Conservation (phyloP, 2,888 invertebrate genomes). For the Junonia oenone region DNA sequence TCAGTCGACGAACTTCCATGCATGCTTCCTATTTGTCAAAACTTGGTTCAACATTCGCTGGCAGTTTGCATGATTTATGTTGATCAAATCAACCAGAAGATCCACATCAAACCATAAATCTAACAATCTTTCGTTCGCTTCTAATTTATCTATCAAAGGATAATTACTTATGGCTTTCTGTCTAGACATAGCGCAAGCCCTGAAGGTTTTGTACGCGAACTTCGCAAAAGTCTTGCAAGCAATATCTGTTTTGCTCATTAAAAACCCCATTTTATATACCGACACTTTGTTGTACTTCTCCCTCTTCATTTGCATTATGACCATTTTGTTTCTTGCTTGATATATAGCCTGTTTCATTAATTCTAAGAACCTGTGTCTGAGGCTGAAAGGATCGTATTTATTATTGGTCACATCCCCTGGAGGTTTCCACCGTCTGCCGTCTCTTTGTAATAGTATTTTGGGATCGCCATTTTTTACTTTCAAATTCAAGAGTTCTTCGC, state of each 20-base stretch:
- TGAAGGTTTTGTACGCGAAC: constrained; percentile 32
- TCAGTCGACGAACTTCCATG: constrained; percentile 40
- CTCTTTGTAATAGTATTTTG: constrained; percentile 25
- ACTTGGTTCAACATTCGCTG: constrained; percentile 24
- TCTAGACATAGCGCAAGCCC: constrained; percentile 28
- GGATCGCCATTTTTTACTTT: constrained; percentile 38
- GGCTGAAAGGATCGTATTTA: constrained; percentile 32
- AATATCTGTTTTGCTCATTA: constrained; percentile 47
- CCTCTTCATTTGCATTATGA: constrained; percentile 45
- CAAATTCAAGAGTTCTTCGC: constrained; percentile 43
- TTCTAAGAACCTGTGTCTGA: constrained; percentile 41
- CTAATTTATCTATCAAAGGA: constrained; percentile 33
- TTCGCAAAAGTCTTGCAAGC: constrained; percentile 38
- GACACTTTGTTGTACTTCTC: constrained; percentile 30
- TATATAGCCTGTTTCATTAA: constrained; percentile 55
- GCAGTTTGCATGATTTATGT: constrained; percentile 35
- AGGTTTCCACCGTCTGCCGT: constrained; percentile 39
- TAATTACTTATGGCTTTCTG: background rate
- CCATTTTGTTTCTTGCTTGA: constrained; percentile 47
- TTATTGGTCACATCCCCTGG: constrained; percentile 8
- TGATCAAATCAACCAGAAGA: constrained; percentile 40
- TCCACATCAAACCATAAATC: constrained; percentile 46
- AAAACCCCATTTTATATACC: constrained; percentile 55
- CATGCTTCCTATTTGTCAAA: constrained; percentile 25
- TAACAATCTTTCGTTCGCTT: constrained; percentile 38